A percentile compares a stretch with the other conserved stretches of the same genome.
Conservation (phyloP, 1,140 invertebrate species). For the Drosophila miranda region DNA sequence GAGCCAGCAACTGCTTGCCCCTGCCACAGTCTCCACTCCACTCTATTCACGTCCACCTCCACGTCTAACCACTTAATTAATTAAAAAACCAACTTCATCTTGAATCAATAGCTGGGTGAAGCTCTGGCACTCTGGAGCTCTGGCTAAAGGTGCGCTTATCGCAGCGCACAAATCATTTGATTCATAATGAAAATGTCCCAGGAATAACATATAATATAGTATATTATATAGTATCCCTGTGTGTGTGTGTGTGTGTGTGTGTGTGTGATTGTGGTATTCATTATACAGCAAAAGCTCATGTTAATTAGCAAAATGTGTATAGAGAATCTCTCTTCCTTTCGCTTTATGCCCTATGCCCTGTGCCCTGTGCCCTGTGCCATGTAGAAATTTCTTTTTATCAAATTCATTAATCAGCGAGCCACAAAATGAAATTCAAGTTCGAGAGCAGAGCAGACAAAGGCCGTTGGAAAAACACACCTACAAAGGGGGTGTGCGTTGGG, state of each 20-base stretch:
- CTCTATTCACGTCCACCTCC: background rate
- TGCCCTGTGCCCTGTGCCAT: background rate
- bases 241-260: too few species aligned
- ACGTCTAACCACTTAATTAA: slow-evolving; percentile 45
- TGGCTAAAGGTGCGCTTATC: slow-evolving; percentile 56
- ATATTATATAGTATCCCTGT: background rate
- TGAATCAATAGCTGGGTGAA: slow-evolving; percentile 46
- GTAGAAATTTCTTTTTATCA: slow-evolving; percentile 64
- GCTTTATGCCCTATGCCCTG: too few species aligned
- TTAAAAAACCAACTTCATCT: slow-evolving; percentile 51
- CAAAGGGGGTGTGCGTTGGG: background rate
- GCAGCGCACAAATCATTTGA: slow-evolving; percentile 61
- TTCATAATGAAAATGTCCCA: slow-evolving; percentile 68
- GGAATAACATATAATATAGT: background rate
- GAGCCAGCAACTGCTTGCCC: slow-evolving; percentile 8
- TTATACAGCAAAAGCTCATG: slow-evolving; percentile 44
- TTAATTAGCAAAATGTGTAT: slow-evolving; percentile 65
- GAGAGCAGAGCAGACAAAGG: slow-evolving; percentile 17
- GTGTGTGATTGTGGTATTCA: background rate
- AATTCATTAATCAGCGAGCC: slow-evolving; percentile 70
- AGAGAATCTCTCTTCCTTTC: slow-evolving; percentile 18
- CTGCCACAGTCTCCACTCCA: background rate
- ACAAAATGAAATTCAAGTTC: slow-evolving; percentile 47
- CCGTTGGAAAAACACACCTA: slow-evolving; percentile 49
- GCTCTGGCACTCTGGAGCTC: slow-evolving; percentile 12